Percentiles rank a stretch among this genome's conserved stretches.
These are phyloP conservation scores for Bettongia penicillata DNA, from an alignment of 2,113 vertebrate genomes.

Conservation along the genomic window DNA sequence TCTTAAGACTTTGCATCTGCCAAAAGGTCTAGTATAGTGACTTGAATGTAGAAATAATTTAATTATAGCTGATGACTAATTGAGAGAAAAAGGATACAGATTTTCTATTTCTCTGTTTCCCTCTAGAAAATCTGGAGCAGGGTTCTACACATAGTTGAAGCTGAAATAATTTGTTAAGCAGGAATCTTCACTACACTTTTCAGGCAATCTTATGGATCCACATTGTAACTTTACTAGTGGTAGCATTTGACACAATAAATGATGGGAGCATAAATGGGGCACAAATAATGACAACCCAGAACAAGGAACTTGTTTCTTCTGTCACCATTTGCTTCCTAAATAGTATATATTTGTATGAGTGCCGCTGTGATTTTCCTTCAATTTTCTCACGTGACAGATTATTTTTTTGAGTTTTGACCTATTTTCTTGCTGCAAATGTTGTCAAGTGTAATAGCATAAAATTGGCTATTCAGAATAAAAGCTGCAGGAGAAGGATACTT, in stretches of 20 bases:
- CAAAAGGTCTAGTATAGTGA: too few relatives aligned
- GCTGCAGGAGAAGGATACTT: neutral
- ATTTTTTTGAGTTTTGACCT: conserved; percentile 18
- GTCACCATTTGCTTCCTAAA: neutral
- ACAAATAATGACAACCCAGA: conserved; percentile 3
- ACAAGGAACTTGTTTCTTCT: neutral
- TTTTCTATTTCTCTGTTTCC: neutral
- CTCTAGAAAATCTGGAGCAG: too few relatives aligned
- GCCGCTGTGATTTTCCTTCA: neutral
- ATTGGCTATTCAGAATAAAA: neutral
- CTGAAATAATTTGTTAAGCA: neutral
- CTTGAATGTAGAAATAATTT: neutral
- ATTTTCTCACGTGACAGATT: neutral
- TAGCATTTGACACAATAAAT: neutral
- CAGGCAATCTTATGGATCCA: neutral
- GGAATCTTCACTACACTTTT: neutral
- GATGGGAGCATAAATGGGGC: neutral
- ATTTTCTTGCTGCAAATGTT: neutral
- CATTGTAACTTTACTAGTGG: neutral
- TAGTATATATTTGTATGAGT: neutral
- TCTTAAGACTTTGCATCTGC: too few relatives aligned
- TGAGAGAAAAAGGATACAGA: neutral
- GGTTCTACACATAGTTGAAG: neutral
- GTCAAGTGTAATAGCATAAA: neutral
- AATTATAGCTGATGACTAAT: neutral